These are phyloP conservation scores for Octodon degus DNA, from an alignment of 2,113 vertebrate genomes.

Conservation along the genomic window DNA sequence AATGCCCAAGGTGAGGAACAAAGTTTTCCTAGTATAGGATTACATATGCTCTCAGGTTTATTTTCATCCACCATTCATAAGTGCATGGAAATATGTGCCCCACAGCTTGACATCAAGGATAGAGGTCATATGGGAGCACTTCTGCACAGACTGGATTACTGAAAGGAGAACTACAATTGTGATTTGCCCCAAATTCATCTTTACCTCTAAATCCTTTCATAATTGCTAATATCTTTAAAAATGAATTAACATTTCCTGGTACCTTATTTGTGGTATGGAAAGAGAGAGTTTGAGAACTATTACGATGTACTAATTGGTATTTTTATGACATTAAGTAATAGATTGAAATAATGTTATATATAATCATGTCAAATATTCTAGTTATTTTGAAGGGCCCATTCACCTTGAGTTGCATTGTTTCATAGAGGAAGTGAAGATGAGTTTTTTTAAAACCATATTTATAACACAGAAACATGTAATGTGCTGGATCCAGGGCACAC, in stretches of 20 bases:
- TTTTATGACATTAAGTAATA: neutral
- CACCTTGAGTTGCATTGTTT: neutral
- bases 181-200: neutral
- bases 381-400: neutral
- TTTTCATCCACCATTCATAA: neutral
- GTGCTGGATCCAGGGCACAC: no score
- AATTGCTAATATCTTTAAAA: neutral
- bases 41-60: accelerated
- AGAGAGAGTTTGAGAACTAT: neutral
- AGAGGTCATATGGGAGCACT: accelerated
- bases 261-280: neutral
- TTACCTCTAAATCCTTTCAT: neutral
- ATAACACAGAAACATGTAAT: neutral
- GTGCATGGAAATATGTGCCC: neutral
- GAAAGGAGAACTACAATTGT: neutral
- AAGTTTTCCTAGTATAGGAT: neutral
- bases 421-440: neutral
- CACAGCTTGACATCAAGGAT: neutral
- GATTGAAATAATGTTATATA: neutral
- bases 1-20: neutral
- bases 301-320: neutral
- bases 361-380: neutral
- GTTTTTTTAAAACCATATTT: neutral
- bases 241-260: neutral
- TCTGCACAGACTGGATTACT: neutral